Percentiles rank a stretch among this genome's conserved stretches.
phyloP scores from a whole-genome alignment of 2,113 vertebrate species.

The Ellobius talpinus region DNA sequence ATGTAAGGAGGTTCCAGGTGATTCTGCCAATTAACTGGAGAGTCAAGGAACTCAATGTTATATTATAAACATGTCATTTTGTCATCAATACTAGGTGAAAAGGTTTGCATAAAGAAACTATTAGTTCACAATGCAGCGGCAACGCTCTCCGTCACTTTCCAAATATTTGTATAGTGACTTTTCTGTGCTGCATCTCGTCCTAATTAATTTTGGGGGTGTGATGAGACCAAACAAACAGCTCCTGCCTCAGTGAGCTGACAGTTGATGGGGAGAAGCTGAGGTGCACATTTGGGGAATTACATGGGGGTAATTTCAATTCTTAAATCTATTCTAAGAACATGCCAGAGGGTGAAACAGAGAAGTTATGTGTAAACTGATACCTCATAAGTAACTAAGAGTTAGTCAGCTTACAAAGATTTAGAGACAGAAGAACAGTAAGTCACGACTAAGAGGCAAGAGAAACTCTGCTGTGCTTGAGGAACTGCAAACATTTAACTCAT shows the following conservation, averaged over 20 bases:
- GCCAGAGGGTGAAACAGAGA: background rate
- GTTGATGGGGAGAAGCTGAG: background rate
- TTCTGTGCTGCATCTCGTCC: background rate
- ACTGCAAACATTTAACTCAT: background rate
- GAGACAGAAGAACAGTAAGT: background rate
- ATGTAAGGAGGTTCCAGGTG: background rate
- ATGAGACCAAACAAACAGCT: background rate
- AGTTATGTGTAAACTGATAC: background rate
- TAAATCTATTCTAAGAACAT: background rate
- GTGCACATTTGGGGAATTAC: background rate
- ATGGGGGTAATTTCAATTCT: no score
- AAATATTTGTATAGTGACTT: background rate
- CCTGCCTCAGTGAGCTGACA: background rate
- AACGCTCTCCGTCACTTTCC: background rate
- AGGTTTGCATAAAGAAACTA: background rate
- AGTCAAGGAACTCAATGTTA: background rate
- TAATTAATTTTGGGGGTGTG: background rate
- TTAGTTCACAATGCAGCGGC: background rate
- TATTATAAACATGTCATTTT: background rate
- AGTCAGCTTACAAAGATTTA: background rate
- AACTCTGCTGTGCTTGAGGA: background rate
- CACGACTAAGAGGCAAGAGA: background rate
- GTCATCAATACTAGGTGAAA: background rate
- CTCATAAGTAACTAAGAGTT: background rate
- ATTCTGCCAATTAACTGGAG: background rate